phyloP scores from a whole-genome alignment of 2,888 invertebrate genomes.

The Morpho achilles region DNA sequence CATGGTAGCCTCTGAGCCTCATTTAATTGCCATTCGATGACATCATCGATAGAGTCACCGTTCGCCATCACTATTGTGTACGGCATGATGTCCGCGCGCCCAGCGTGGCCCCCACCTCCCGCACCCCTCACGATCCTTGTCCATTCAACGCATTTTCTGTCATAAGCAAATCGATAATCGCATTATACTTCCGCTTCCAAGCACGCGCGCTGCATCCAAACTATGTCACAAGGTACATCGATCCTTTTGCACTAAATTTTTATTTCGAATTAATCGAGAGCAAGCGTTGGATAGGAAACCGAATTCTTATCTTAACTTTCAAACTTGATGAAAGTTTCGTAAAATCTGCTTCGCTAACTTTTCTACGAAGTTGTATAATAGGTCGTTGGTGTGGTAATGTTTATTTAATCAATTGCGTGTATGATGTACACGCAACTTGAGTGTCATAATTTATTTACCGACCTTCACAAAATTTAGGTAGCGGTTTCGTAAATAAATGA shows the following conservation, averaged over 20 bases:
- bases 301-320: slow-evolving; percentile 11
- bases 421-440: no score
- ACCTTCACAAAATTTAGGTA: no score
- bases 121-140: slow-evolving; percentile 45
- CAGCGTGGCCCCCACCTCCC: slow-evolving; percentile 31
- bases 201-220: slow-evolving; percentile 69
- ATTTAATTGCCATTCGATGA: background rate
- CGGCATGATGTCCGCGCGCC: slow-evolving; percentile 33
- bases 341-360: slow-evolving; percentile 4
- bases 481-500: no score
- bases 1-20: no score
- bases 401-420: no score
- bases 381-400: no score
- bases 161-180: slow-evolving; percentile 77
- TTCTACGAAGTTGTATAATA: no score
- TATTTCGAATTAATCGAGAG: slow-evolving; percentile 16
- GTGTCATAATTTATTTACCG: no score
- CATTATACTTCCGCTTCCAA: slow-evolving; percentile 74
- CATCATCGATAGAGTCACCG: slow-evolving; percentile 1
- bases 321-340: slow-evolving; percentile 12
- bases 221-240: slow-evolving; percentile 53
- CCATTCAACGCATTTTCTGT: slow-evolving; percentile 78
- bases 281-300: slow-evolving; percentile 22
- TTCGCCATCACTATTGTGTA: slow-evolving; percentile 29
- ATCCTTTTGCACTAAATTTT: slow-evolving; percentile 24